phyloP scores from a whole-genome alignment of 2,797 vertebrate species.

The Danio tinwini region DNA sequence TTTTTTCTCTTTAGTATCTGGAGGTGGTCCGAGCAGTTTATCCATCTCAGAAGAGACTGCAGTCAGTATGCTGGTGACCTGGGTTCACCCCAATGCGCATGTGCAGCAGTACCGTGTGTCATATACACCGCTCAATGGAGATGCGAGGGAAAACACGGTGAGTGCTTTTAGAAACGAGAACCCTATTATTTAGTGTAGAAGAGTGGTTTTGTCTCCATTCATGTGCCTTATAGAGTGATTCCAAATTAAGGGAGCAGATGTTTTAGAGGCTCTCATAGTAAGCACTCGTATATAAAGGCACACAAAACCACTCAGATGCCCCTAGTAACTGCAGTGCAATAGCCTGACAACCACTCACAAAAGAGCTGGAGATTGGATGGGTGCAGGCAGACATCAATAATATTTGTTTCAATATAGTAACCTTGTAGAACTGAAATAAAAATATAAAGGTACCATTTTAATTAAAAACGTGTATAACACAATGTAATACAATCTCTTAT shows the following conservation, averaged over 20 bases:
- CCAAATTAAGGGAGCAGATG: not conserved
- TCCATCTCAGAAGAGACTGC: slow-evolving; percentile 83
- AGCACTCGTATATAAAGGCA: not conserved
- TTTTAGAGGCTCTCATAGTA: not conserved
- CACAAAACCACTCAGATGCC: not conserved
- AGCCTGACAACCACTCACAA: not conserved
- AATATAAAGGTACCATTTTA: no score
- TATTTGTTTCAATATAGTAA: not conserved
- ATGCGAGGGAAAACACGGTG: slow-evolving; percentile 81
- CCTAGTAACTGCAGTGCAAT: not conserved
- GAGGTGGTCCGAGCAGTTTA: slow-evolving; percentile 83
- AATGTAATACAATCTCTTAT: no score
- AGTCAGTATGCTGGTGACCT: slow-evolving; percentile 84
- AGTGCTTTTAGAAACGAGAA: slow-evolving; percentile 59
- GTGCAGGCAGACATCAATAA: not conserved
- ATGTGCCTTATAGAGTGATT: not conserved
- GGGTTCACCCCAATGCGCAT: slow-evolving; percentile 84
- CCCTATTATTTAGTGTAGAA: not conserved
- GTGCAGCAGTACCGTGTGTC: slow-evolving; percentile 86
- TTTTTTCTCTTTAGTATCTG: slow-evolving; percentile 73
- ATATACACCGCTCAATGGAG: slow-evolving; percentile 78
- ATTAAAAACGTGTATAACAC: not conserved
- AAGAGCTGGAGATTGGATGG: not conserved
- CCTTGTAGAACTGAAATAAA: no score
- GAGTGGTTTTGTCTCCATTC: not conserved